Evolutionary conservation across 2,797 vertebrate species (phyloP).

Genomic region (Notamacropus eugenii): DNA sequence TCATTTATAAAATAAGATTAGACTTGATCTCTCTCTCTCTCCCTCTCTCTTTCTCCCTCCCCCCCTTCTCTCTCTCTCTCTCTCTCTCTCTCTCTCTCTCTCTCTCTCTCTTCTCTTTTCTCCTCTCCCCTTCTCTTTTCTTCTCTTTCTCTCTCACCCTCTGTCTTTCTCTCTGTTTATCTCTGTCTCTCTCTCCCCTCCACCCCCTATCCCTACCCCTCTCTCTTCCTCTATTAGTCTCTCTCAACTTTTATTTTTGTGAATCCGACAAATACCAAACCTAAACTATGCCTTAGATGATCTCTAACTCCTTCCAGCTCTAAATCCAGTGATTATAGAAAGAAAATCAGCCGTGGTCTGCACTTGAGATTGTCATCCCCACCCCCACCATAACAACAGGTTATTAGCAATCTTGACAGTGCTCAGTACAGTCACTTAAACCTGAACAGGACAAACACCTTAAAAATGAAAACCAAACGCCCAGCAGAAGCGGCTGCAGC

Average conservation of each 20-base stretch:
- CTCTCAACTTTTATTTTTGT: neutral
- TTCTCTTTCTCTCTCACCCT: accelerated
- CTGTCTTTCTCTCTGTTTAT: no score
- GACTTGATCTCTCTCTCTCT: accelerated
- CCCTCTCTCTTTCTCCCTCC: accelerated
- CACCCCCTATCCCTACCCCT: accelerated
- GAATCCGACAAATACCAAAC: neutral
- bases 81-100: no score
- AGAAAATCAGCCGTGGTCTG: neutral
- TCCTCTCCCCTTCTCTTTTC: accelerated
- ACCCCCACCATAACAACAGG: neutral
- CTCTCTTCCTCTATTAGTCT: neutral
- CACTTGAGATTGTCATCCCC: neutral
- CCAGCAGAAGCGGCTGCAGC: neutral
- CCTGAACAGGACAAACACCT: neutral
- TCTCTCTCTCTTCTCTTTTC: no score
- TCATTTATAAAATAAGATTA: neutral
- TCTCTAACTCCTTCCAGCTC: neutral
- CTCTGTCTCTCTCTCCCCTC: no score
- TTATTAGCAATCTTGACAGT: neutral
- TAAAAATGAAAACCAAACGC: neutral
- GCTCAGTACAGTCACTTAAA: neutral
- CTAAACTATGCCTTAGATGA: neutral
- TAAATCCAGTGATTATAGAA: neutral
- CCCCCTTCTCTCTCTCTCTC: no score